Evolutionary conservation across 1,140 invertebrate species (phyloP), one percentile per base, ranked within the genome.

Genomic region (Antheraea pernyi): DNA sequence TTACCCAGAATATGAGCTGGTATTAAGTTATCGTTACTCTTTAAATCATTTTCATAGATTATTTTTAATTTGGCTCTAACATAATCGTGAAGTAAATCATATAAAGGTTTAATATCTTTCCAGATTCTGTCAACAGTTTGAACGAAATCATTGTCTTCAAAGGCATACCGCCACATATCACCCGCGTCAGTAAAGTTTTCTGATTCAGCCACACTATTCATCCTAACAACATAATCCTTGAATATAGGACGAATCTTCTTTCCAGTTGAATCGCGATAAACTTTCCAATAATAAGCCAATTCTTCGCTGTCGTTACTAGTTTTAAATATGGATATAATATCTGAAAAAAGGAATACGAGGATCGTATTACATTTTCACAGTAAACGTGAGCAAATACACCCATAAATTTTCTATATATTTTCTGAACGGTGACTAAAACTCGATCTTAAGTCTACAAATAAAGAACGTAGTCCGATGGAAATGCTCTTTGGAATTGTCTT

Each of bases 1-100:
- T 89, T 93, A 95, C 95, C 95, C 70, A 97, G 82, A 19, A 98
- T 86, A 93, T 98, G 97, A 5, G 96, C 97, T 3, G 97, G 97
- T 71, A 98, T 97, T 0, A 95, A 94, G 0, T 95, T 95, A 53
- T 94, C 93, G n/a, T 93, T 93, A 10, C 93, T 86, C 16, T 94
- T 81, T 0, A 95, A 80, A 9, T 94, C 83, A n/a, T 94, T 92
- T 0, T 94, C 94, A 78, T 96, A 97, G 70, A 93, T 86, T 62
- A 93, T 77, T 37, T 93, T 92, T 6, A 98, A 86, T 80, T 95
- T 94, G 16, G 90, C 83, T 71, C 96, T 92, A 0, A 97, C 96
- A 82, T 97, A 98, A 4, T 95, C 94, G 75, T 98, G 97, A 0
- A 98, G 79, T 84, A 97, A 93, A 36, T 95, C 76, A 80, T 98